Evolutionary conservation across 2,888 invertebrate species (phyloP), one percentile per base, ranked within the genome.

Genomic region (Parnassius glacialis): DNA sequence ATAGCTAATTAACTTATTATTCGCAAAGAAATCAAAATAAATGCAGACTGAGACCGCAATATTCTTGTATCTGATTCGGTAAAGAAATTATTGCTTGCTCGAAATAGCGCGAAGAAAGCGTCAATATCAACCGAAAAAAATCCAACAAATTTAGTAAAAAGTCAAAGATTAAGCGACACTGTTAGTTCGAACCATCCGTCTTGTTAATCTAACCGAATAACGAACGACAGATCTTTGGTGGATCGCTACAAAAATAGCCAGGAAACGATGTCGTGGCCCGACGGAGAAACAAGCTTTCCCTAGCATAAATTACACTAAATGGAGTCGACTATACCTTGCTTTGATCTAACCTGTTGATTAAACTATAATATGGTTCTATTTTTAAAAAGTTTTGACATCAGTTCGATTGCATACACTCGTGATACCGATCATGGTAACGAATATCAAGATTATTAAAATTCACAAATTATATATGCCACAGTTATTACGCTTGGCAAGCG

Each of bases 141-240:
- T 55, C 55, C 11, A 25, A 51, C 13, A 34, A 13, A 60, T 60
- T 34, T 43, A 20, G 54, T 60, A 60, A 60, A 60, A 77, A 76
- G 78, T 70, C 75, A 74, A 75, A 80, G 79, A 79, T 79, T 78
- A 76, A 79, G 70, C 69, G 74, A 72, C 73, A 68, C 74, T 73
- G 69, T 59, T 67, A 72, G 76, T 71, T 73, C 67, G 71, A 70
- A 16, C 72, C 78, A 83, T 84, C 75, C 72, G 71, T 81, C 80
- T 79, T 71, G 75, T 78, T 81, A 78, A 76, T 74, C 72, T 74
- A 56, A 55, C 51, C 61, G 51, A 56, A 56, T 61, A 61, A 61
- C 55, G 34, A 13, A 13, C 61, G 51, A 61, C 56, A 55, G 55
- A 42, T 34, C 51, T 52, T 25, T 20, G 53, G 13, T 13, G n/a